phyloP scores from a whole-genome alignment of 2,113 vertebrate genomes.

The Myiozetetes cayanensis region DNA sequence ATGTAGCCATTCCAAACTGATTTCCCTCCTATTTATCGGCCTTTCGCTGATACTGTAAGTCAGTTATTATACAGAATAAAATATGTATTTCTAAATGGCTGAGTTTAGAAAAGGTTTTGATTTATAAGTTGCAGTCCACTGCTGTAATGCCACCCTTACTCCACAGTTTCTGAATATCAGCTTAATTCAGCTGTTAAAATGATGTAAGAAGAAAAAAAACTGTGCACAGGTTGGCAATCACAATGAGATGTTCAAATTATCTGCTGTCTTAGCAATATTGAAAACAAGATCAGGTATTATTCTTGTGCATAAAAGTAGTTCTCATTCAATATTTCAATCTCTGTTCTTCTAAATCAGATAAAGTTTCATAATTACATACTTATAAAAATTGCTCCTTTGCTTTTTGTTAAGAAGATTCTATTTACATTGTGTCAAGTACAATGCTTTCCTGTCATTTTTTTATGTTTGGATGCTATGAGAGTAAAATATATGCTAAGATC shows the following conservation, averaged over 20 bases:
- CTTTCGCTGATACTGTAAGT: not conserved
- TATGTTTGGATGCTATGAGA: not conserved
- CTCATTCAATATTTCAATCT: not conserved
- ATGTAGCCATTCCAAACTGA: not conserved
- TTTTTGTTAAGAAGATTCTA: not conserved
- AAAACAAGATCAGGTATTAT: not conserved
- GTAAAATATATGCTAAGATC: not conserved
- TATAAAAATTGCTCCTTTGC: not conserved
- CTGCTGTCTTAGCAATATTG: not conserved
- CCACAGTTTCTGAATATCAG: not conserved
- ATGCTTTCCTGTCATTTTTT: not conserved
- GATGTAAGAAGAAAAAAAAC: not conserved
- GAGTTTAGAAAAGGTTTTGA: not conserved
- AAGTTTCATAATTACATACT: not conserved
- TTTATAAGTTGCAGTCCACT: not conserved
- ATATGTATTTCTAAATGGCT: not conserved
- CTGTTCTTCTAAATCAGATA: not conserved
- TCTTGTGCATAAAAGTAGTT: not conserved
- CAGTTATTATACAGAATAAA: not conserved
- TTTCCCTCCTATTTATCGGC: not conserved
- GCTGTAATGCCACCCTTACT: not conserved
- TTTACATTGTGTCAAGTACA: not conserved
- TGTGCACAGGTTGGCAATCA: not conserved
- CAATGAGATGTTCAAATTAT: not conserved
- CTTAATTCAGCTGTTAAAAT: not conserved